A percentile compares a stretch with the other conserved stretches of the same genome.
Conservation (phyloP, 1,140 invertebrate species). For the Dryas iulia region DNA sequence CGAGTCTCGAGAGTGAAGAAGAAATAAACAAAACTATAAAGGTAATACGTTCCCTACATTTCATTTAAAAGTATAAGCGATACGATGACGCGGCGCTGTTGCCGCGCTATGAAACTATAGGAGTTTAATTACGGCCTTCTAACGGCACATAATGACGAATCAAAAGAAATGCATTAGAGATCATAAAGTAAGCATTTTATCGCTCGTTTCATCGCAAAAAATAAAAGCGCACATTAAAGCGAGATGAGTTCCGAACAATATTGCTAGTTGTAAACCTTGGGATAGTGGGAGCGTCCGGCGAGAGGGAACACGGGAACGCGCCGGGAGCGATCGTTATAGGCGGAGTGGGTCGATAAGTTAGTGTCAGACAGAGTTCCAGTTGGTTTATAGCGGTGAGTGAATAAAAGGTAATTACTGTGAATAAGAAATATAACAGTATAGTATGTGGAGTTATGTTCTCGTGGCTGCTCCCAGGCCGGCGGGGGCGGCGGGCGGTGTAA, state of each 20-base stretch:
- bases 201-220: conserved; percentile 11
- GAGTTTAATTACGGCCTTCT: conserved; percentile 5
- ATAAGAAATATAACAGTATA: not conserved
- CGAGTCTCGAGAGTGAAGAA: not conserved
- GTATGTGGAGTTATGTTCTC: not conserved
- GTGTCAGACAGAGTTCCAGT: not conserved
- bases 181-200: conserved; percentile 9
- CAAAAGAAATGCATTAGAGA: conserved; percentile 16
- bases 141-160: conserved; percentile 4
- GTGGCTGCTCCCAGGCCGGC: not conserved
- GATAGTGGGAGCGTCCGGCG: not conserved
- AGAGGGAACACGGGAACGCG: too few relatives aligned
- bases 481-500: not conserved
- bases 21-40: not conserved
- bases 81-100: not conserved
- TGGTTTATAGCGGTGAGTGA: conserved; percentile 3
- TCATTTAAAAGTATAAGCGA: not conserved
- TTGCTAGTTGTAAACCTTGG: not conserved
- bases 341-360: not conserved
- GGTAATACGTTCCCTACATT: not conserved
- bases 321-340: too few relatives aligned
- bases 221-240: conserved; percentile 10
- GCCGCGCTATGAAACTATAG: not conserved
- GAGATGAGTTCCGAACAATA: conserved; percentile 11
- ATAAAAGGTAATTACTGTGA: conserved; percentile 7